Conservation (phyloP, 2,888 invertebrate species). For the Cheilosia grossa region DNA sequence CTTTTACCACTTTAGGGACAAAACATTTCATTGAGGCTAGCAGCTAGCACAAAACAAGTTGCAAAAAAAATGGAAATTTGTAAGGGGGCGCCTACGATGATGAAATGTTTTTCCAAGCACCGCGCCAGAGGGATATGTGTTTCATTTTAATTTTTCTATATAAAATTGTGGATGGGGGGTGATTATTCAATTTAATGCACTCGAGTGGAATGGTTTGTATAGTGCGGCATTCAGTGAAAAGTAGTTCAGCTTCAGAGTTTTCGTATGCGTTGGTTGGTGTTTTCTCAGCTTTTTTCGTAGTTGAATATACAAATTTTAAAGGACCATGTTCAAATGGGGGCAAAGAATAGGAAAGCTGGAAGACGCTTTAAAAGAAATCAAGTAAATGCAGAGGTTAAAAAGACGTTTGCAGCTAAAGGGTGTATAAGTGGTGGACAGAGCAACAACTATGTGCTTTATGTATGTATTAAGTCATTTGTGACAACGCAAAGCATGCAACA, state of each 20-base stretch:
- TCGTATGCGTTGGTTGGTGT: not conserved
- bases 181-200: constrained; percentile 45
- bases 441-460: too few relatives aligned
- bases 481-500: too few relatives aligned
- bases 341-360: too few relatives aligned
- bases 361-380: too few relatives aligned
- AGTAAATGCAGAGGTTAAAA: too few relatives aligned
- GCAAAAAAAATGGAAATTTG: not conserved
- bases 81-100: constrained; percentile 9
- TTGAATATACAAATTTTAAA: too few relatives aligned
- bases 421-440: too few relatives aligned
- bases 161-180: constrained; percentile 45
- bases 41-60: not conserved
- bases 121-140: constrained; percentile 33
- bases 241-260: not conserved
- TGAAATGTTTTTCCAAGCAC: constrained; percentile 51
- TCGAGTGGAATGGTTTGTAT: constrained; percentile 18
- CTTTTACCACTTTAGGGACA: constrained; percentile 60
- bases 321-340: too few relatives aligned
- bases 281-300: not conserved
- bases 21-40: constrained; percentile 16
- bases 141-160: constrained; percentile 58
- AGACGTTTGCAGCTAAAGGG: too few relatives aligned
- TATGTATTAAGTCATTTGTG: too few relatives aligned
- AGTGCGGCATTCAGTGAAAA: not conserved